Conservation (phyloP, 2,888 invertebrate genomes). For the Lathronympha strigana region DNA sequence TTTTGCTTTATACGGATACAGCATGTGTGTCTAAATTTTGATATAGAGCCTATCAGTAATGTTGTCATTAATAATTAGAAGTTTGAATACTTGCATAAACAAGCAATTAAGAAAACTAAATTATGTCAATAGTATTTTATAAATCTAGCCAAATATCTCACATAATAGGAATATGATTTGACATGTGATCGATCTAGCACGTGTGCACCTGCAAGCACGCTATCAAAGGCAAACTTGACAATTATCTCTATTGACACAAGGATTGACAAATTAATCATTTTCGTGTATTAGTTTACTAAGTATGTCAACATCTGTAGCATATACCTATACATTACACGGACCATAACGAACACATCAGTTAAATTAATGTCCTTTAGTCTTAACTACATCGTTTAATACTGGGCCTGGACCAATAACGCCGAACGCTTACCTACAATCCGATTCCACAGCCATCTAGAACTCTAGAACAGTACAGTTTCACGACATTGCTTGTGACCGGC, state of each 20-base stretch:
- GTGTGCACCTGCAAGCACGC: conserved; percentile 24
- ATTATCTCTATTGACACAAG: conserved; percentile 4
- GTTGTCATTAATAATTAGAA: not conserved
- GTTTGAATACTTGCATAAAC: not conserved
- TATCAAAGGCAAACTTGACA: conserved; percentile 21
- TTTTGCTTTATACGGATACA: not conserved
- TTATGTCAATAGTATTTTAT: conserved; percentile 23
- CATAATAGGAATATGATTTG: conserved; percentile 27
- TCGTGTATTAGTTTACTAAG: conserved; percentile 28
- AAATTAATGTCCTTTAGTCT: conserved; percentile 32
- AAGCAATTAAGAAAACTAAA: conserved; percentile 15
- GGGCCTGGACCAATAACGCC: conserved; percentile 23
- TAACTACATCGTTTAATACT: conserved; percentile 33
- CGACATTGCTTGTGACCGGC: conserved; percentile 22
- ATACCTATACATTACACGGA: conserved; percentile 25
- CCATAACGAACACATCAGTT: conserved; percentile 11
- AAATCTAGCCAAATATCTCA: conserved; percentile 28
- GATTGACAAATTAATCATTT: conserved; percentile 20
- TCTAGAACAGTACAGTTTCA: conserved; percentile 36
- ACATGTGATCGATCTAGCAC: conserved; percentile 18
- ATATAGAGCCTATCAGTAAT: not conserved
- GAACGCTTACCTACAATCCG: conserved; percentile 23
- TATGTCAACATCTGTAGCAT: conserved; percentile 18
- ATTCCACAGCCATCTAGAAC: conserved; percentile 37
- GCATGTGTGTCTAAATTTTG: not conserved